Base-by-base conservation (phyloP, 2,888 invertebrate species). In the Stomorhina lunata region DNA sequence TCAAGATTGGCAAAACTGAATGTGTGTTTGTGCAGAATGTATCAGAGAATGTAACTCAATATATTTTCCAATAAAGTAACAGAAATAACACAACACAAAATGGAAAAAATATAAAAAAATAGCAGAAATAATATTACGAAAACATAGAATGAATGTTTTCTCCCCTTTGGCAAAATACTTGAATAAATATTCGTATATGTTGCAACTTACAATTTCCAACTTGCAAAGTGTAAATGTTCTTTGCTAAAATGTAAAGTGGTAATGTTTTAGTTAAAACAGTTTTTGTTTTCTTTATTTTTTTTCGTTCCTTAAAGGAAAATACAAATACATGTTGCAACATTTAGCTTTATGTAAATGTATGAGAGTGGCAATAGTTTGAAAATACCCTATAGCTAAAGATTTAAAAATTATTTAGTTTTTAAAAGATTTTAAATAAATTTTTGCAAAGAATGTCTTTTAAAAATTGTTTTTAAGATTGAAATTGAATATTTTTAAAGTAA, bases 191-290 rank as follows among this genome's bases (percentile, higher is more conserved):
- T 40, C 43, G 22, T 66, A n/a, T n/a, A n/a, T n/a, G n/a, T n/a
- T n/a, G n/a, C n/a, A n/a, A n/a, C n/a, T n/a, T n/a, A n/a, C n/a
- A n/a, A n/a, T n/a, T n/a, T n/a, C n/a, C n/a, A n/a, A n/a, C n/a
- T n/a, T 73, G 65, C 50, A 66, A 72, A 59, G 72, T 72, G 66
- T 66, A 43, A 65, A 50, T 65, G 53, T 63, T 34, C 25, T 17
- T 40, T 22, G 6, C 2, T 53, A 29, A 43, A 59, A 63, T 29
- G 17, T 40, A 22, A 45, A 66, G 59, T 68, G 73, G 43, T 45
- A 66, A 66, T 68, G 32, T 53, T 80, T 37, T 40, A 50, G 27
- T 76, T 27, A 48, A 57, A 34, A 75, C 12, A 2, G 27, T 37
- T 15, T 61, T 10, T 25, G 15, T 20, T 5, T 22, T 32, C 4